Base-by-base conservation (phyloP, 2,113 vertebrate genomes). In the Gambusia holbrooki region DNA sequence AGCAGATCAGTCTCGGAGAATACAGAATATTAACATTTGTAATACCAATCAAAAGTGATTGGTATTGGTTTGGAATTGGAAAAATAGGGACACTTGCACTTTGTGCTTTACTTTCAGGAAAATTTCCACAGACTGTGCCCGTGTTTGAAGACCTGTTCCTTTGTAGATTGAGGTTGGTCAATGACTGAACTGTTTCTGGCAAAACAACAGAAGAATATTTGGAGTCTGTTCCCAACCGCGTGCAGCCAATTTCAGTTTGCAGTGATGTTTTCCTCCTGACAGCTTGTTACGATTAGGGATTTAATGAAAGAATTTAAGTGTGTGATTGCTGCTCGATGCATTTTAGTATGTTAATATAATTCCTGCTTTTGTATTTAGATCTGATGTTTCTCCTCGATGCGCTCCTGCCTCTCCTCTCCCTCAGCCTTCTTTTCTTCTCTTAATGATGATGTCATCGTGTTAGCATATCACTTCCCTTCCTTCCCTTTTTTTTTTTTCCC, bases 241-340 rank as follows among this genome's bases (percentile, higher is more conserved):
- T 90, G 29, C 89, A 89, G 90, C 88, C 82, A 83, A 89, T 90
- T 93, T 86, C 89, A 90, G 91, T 93, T 90, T 91, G 88, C 83
- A 76, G 87, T 91, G 89, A 90, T 89, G 88, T 94, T 81, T 92
- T 89, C 82, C 83, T 87, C 81, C 85, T 87, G 81, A 87, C 90
- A 92, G 89, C 92, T 93, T 94, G 90, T 92, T 91, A 87, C 90
- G 91, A 93, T 95, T 94, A 92, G 87, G 69, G 74, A 86, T 88
- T 61, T 84, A 75, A 72, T 88, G 80, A 75, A 84, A 84, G 79
- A 81, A 77, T 80, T 66, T 74, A 66, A 80, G 64, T 70, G 73
- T 80, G 37, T 27, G 37, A 71, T 54, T 66, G 69, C 72, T 79
- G 28, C 67, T 85, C 84, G 64, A 80, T 62, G 17, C 48, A 80